Evolutionary conservation across 2,113 vertebrate species (phyloP).

Genomic region (Hippolais icterina): DNA sequence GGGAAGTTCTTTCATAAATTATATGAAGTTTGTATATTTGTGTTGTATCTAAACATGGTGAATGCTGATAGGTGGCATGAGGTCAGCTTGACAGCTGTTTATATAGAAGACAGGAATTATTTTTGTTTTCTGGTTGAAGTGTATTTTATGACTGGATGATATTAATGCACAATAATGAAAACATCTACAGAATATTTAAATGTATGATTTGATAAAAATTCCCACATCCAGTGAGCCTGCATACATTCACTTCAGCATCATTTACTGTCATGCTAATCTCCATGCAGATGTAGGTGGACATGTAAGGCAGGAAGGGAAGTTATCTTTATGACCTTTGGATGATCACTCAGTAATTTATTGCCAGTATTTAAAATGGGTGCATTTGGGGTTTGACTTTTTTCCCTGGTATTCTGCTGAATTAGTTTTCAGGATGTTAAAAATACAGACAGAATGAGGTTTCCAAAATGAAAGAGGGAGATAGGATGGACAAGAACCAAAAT

Average conservation of each 20-base stretch:
- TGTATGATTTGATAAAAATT: background rate
- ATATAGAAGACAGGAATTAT: background rate
- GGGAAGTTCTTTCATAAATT: background rate
- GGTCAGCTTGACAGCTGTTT: background rate
- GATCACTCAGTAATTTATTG: background rate
- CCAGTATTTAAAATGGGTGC: background rate
- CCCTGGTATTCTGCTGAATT: background rate
- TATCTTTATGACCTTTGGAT: background rate
- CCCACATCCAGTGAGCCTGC: background rate
- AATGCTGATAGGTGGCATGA: background rate
- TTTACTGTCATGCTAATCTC: background rate
- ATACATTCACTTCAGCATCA: background rate
- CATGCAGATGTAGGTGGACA: background rate
- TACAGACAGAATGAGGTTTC: background rate
- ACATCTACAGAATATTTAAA: background rate
- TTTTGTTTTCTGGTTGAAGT: background rate
- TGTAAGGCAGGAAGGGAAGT: background rate
- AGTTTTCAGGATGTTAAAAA: background rate
- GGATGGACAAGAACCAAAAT: background rate
- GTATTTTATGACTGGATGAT: background rate
- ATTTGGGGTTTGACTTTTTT: background rate
- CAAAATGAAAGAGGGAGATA: background rate
- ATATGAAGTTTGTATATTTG: background rate
- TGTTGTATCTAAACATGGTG: background rate
- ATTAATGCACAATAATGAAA: background rate